These are phyloP conservation scores for Sminthopsis crassicaudata DNA, from an alignment of 2,113 vertebrate species.

Conservation along the genomic window DNA sequence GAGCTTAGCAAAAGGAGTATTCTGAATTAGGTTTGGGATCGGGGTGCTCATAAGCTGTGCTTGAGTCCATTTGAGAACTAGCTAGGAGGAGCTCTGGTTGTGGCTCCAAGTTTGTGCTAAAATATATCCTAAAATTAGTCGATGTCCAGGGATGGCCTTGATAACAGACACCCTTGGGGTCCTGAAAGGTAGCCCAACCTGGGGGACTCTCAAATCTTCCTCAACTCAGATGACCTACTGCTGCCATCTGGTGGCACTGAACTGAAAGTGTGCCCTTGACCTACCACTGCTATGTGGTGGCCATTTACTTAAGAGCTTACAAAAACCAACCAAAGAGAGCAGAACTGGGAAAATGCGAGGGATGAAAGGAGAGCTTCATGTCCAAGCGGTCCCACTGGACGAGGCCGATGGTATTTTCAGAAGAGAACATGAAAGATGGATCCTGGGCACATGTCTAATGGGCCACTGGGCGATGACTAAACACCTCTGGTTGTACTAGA, in stretches of 20 bases:
- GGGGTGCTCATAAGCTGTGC: background rate
- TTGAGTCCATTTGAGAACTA: constrained; percentile 13
- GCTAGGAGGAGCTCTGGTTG: constrained; percentile 6
- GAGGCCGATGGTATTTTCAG: background rate
- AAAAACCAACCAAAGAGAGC: background rate
- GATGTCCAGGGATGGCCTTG: constrained; percentile 23
- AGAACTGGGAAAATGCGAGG: constrained; percentile 10
- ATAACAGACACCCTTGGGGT: constrained; percentile 36
- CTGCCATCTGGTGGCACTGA: constrained; percentile 65
- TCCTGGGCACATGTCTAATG: constrained; percentile 28
- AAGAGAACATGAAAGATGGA: background rate
- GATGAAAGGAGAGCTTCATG: constrained; percentile 8
- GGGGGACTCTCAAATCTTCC: background rate
- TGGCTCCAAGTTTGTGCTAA: constrained; percentile 2
- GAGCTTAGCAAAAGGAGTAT: constrained; percentile 25
- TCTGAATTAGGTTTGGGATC: constrained; percentile 19
- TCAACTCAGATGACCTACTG: constrained; percentile 37
- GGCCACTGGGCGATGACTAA: constrained; percentile 27
- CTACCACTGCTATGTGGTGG: background rate
- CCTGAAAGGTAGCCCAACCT: background rate
- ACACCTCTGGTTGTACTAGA: background rate
- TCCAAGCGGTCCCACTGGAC: constrained; percentile 5
- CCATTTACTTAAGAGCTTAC: background rate
- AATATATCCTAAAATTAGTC: constrained; percentile 30
- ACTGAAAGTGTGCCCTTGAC: background rate